Percentiles rank a stretch among this genome's conserved stretches.
Conservation (phyloP, 2,888 invertebrate species). For the Agapostemon virescens region DNA sequence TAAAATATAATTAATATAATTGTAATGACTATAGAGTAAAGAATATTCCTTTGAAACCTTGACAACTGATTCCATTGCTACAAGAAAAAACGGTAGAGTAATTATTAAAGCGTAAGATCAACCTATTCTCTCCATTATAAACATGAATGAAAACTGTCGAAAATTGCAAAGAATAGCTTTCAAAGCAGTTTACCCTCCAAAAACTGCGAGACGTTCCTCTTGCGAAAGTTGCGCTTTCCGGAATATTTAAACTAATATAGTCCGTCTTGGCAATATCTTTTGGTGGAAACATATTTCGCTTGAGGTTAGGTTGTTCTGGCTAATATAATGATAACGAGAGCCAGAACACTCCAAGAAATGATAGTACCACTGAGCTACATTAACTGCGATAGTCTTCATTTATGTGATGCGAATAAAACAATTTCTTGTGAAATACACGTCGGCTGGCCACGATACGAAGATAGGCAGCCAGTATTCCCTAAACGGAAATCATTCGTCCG, state of each 20-base stretch:
- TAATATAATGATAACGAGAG: slow-evolving; percentile 41
- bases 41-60: slow-evolving; percentile 89
- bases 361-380: slow-evolving; percentile 33
- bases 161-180: not conserved
- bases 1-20: slow-evolving; percentile 84
- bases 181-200: slow-evolving; percentile 77
- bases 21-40: slow-evolving; percentile 84
- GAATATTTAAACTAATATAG: slow-evolving; percentile 78
- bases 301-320: slow-evolving; percentile 68
- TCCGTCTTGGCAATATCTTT: slow-evolving; percentile 73
- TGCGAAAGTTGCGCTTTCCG: slow-evolving; percentile 72
- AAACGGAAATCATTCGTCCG: slow-evolving; percentile 11
- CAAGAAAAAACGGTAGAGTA: slow-evolving; percentile 75
- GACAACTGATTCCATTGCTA: slow-evolving; percentile 94
- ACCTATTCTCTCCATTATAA: not conserved
- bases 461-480: not conserved
- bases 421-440: slow-evolving; percentile 12
- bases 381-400: slow-evolving; percentile 60
- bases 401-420: slow-evolving; percentile 46
- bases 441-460: not conserved
- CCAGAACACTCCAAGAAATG: slow-evolving; percentile 54
- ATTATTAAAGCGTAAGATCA: not conserved
- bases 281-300: slow-evolving; percentile 73
- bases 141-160: not conserved
- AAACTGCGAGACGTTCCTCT: slow-evolving; percentile 77